Evolutionary conservation across 2,888 invertebrate genomes (phyloP).

Genomic region (Diploptera punctata): DNA sequence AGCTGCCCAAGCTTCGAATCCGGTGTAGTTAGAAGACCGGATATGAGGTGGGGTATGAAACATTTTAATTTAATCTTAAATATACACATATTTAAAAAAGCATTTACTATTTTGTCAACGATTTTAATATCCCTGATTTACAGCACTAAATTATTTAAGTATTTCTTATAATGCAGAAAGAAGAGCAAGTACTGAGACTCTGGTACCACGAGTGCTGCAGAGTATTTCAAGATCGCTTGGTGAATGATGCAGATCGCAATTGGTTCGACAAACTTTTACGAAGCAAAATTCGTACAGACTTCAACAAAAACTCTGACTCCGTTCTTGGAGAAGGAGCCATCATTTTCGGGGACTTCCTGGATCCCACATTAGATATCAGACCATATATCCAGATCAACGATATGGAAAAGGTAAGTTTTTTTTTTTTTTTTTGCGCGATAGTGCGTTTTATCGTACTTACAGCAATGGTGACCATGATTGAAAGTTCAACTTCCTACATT

Average conservation of each 20-base stretch:
- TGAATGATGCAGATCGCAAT: conserved; percentile 73
- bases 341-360: conserved; percentile 73
- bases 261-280: conserved; percentile 73
- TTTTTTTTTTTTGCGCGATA: no score
- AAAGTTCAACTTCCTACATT: no score
- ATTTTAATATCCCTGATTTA: no score
- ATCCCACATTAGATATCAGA: conserved; percentile 56
- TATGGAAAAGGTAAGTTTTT: conserved; percentile 63
- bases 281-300: conserved; percentile 63
- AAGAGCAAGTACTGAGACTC: conserved; percentile 63
- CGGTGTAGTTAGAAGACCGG: no score
- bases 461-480: no score
- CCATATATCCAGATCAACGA: conserved; percentile 70
- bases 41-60: no score
- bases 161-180: neutral
- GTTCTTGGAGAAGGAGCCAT: conserved; percentile 62
- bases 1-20: no score
- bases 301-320: conserved; percentile 58
- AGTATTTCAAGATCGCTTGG: conserved; percentile 87
- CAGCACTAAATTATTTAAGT: neutral
- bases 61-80: no score
- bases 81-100: no score
- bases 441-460: no score
- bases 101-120: no score
- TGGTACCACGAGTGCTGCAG: conserved; percentile 92